Evolutionary conservation across 2,797 vertebrate species (phyloP).

Genomic region (Allochrocebus solatus): DNA sequence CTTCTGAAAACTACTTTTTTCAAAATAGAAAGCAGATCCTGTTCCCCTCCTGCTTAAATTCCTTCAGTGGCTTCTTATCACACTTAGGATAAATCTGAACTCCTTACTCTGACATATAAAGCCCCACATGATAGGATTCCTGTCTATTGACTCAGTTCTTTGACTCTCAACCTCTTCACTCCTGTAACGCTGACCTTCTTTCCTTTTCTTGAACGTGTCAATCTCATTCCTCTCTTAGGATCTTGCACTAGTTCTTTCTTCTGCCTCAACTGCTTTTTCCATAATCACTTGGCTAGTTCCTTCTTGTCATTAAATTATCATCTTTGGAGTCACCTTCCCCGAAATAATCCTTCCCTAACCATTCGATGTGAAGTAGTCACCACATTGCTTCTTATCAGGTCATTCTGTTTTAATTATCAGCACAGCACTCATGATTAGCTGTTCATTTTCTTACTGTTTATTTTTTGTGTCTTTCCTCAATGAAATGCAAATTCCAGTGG

Average conservation of each 20-base stretch:
- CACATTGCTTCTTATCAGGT: not conserved
- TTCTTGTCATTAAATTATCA: not conserved
- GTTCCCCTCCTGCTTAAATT: not conserved
- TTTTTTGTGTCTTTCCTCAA: not conserved
- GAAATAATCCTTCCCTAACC: not conserved
- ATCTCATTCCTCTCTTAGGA: no score
- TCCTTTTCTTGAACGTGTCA: not conserved
- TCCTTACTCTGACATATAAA: not conserved
- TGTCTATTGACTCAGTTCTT: not conserved
- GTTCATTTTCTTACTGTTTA: not conserved
- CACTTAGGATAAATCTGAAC: not conserved
- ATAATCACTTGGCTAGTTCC: not conserved
- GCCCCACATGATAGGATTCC: not conserved
- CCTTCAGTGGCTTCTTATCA: not conserved
- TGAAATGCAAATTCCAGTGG: not conserved
- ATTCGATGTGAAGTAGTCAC: not conserved
- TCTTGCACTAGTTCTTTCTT: not conserved
- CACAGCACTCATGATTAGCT: not conserved
- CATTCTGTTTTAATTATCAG: not conserved
- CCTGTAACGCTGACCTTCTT: not conserved
- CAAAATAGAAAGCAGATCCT: not conserved
- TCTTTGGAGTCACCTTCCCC: not conserved
- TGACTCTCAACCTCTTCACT: not conserved
- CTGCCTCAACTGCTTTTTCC: not conserved
- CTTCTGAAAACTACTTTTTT: not conserved